Percentiles rank a stretch among this genome's conserved stretches.
Conservation (phyloP, 1,140 invertebrate genomes). For the Orchesella cincta region DNA sequence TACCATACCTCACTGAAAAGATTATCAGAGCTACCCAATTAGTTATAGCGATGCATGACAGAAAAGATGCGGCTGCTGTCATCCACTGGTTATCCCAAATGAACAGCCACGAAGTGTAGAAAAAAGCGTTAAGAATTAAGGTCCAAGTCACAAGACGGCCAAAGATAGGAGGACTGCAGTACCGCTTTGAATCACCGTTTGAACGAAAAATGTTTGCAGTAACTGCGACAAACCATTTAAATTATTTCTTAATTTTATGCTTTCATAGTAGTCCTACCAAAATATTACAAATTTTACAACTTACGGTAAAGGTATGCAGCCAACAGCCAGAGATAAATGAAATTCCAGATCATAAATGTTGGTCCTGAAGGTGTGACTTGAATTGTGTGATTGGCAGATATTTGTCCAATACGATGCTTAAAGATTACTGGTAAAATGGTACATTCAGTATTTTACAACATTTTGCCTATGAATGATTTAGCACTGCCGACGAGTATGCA, state of each 20-base stretch:
- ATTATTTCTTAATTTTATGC: not conserved
- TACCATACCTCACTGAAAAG: no score
- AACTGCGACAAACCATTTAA: not conserved
- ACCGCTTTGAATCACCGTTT: not conserved
- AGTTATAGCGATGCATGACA: not conserved
- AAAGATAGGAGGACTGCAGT: not conserved
- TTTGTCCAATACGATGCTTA: not conserved
- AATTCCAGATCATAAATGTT: slow-evolving; percentile 8
- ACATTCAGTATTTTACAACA: not conserved
- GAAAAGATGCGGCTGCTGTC: not conserved
- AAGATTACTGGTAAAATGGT: not conserved
- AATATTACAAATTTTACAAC: not conserved
- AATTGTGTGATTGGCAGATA: not conserved
- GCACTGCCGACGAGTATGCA: not conserved
- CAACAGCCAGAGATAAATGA: not conserved
- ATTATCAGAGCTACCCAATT: not conserved
- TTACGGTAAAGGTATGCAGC: not conserved
- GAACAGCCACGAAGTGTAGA: not conserved
- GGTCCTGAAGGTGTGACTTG: not conserved
- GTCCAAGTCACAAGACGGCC: not conserved
- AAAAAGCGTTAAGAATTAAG: not conserved
- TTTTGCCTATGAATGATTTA: not conserved
- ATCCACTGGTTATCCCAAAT: slow-evolving; percentile 6
- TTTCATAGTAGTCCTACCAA: not conserved
- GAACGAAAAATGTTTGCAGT: not conserved